phyloP scores from a whole-genome alignment of 1,140 invertebrate species.

The Drosophila sturtevanti region DNA sequence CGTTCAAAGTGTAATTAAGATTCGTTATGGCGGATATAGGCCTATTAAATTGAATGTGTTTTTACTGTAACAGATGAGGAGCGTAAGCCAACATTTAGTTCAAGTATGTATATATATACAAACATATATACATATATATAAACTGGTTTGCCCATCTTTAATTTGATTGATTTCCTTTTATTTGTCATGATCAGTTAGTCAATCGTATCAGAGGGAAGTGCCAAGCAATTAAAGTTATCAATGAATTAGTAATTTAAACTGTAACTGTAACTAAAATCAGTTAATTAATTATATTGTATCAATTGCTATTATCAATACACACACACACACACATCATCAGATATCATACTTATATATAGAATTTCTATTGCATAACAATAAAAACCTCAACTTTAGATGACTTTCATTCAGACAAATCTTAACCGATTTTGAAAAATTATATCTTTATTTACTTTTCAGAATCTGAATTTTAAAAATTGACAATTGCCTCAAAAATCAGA shows the following conservation, averaged over 20 bases:
- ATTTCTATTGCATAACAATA: no score
- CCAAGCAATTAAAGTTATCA: constrained; percentile 37
- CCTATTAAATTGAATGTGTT: constrained; percentile 55
- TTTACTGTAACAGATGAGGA: constrained; percentile 44
- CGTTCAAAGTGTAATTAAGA: constrained; percentile 70
- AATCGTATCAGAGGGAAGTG: constrained; percentile 39
- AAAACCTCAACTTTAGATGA: no score
- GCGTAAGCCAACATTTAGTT: no score
- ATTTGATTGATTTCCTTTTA: constrained; percentile 69
- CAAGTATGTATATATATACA: no score
- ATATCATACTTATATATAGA: no score
- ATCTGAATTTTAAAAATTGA: no score
- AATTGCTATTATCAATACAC: not conserved
- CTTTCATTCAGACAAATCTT: no score
- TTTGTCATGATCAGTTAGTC: not conserved
- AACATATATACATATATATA: not conserved
- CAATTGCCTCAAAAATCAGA: no score
- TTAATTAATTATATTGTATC: constrained; percentile 36
- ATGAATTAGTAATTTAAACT: constrained; percentile 1
- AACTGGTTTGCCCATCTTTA: constrained; percentile 35
- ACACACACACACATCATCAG: no score
- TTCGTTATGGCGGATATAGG: constrained; percentile 71
- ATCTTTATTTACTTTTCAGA: no score
- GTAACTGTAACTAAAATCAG: constrained; percentile 37
- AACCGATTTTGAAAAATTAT: no score